Evolutionary conservation across 2,113 vertebrate genomes (phyloP).

Genomic region (Ammodramus savannarum): DNA sequence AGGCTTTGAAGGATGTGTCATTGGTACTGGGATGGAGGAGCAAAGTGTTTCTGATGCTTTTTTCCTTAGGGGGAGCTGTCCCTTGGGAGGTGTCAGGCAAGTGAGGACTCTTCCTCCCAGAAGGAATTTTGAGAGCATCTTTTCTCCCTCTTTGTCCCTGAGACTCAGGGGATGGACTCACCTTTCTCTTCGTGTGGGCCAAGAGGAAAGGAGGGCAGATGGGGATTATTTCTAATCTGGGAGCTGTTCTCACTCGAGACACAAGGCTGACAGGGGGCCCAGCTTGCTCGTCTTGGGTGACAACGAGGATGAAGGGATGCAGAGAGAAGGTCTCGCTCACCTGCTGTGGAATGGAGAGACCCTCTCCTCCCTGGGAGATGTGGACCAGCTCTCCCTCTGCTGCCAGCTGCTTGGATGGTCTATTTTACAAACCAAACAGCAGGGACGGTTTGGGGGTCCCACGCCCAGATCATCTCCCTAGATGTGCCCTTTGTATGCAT

Average conservation of each 20-base stretch:
- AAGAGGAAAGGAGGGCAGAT: background rate
- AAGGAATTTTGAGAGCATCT: background rate
- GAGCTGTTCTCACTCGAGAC: background rate
- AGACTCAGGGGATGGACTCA: background rate
- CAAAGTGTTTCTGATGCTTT: background rate
- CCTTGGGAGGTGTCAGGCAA: background rate
- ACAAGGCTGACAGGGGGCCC: background rate
- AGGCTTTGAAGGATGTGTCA: rapidly evolving
- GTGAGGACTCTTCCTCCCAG: background rate
- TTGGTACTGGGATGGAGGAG: background rate
- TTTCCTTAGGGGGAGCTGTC: background rate
- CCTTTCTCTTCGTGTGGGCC: background rate
- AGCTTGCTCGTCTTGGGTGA: background rate
- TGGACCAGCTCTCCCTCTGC: background rate
- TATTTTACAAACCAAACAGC: background rate
- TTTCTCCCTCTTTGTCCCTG: background rate
- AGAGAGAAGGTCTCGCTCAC: background rate
- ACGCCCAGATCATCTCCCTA: rapidly evolving
- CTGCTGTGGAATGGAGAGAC: background rate
- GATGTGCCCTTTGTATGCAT: background rate
- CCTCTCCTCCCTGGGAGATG: too few species aligned
- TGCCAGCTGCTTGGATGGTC: background rate
- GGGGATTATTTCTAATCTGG: background rate
- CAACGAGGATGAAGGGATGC: rapidly evolving
- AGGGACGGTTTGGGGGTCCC: background rate